Evolutionary conservation across 1,140 invertebrate species (phyloP).

Genomic region (Hestina assimilis): DNA sequence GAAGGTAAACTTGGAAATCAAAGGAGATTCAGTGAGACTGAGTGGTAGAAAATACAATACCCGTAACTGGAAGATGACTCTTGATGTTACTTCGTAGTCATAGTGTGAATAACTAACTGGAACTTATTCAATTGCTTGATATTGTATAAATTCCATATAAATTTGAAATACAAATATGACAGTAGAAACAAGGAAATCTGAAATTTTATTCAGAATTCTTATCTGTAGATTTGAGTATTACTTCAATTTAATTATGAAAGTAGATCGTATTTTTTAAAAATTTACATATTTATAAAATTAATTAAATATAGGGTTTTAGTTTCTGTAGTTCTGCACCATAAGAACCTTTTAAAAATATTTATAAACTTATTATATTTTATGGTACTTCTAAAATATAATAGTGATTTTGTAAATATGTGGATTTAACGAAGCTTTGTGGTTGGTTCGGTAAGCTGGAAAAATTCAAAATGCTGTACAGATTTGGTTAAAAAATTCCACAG

Average conservation of each 20-base stretch:
- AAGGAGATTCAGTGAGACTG: neutral
- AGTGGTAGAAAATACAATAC: slow-evolving; percentile 14
- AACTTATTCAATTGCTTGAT: slow-evolving; percentile 52
- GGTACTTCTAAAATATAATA: neutral
- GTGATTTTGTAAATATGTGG: neutral
- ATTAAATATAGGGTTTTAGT: too few relatives aligned
- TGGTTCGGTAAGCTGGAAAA: slow-evolving; percentile 1
- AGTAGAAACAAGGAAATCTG: slow-evolving; percentile 41
- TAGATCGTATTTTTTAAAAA: too few relatives aligned
- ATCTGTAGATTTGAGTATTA: too few relatives aligned
- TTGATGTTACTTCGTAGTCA: slow-evolving; percentile 29
- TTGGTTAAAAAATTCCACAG: slow-evolving; percentile 26
- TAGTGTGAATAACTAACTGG: slow-evolving; percentile 33
- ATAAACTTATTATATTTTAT: too few relatives aligned
- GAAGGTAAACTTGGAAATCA: neutral
- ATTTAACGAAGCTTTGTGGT: neutral
- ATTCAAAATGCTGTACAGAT: slow-evolving; percentile 4
- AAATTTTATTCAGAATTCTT: too few relatives aligned
- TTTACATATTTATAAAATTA: too few relatives aligned
- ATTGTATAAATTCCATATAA: slow-evolving; percentile 42
- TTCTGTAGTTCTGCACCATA: too few relatives aligned
- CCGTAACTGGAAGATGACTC: neutral
- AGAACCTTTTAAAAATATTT: too few relatives aligned
- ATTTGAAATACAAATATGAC: slow-evolving; percentile 56
- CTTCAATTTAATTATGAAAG: too few relatives aligned